Evolutionary conservation across 2,113 vertebrate genomes (phyloP).

Genomic region (Marmota flaviventris): DNA sequence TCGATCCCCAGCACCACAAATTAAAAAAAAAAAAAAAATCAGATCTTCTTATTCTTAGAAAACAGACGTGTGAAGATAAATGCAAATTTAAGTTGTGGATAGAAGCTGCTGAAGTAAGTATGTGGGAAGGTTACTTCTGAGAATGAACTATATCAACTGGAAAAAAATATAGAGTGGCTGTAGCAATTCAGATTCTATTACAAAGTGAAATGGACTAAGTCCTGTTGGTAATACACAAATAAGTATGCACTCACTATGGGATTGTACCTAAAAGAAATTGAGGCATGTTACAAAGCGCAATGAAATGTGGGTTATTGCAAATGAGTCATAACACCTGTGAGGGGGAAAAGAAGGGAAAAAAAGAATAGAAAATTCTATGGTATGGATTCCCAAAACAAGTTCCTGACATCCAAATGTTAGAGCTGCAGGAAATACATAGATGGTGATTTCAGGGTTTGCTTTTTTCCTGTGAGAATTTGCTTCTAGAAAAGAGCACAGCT

Average conservation of each 20-base stretch:
- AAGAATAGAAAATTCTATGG: conserved; percentile 67
- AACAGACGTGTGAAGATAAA: conserved; percentile 56
- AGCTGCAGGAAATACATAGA: background rate
- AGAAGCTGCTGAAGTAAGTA: conserved; percentile 63
- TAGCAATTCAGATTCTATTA: conserved; percentile 71
- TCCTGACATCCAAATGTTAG: conserved; percentile 56
- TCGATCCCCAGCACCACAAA: no score
- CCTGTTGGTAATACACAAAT: conserved; percentile 5
- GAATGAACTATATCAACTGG: conserved; percentile 64
- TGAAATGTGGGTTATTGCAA: conserved; percentile 59
- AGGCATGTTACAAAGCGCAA: background rate
- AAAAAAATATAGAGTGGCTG: conserved; percentile 33
- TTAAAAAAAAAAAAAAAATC: background rate
- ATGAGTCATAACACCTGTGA: conserved; percentile 68
- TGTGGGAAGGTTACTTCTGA: conserved; percentile 67
- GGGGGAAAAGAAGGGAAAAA: background rate
- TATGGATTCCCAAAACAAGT: conserved; percentile 53
- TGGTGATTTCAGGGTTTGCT: conserved; percentile 65
- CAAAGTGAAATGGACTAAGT: conserved; percentile 59
- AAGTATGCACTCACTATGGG: conserved; percentile 18
- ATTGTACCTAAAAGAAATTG: conserved; percentile 60
- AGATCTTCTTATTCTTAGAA: conserved; percentile 60
- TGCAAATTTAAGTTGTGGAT: conserved; percentile 18
- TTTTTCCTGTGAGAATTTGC: conserved; percentile 60
- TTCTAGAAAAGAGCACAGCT: conserved; percentile 64